A percentile compares a stretch with the other conserved stretches of the same genome.
Conservation (phyloP, 2,888 invertebrate genomes). For the Perizoma affinitatum region DNA sequence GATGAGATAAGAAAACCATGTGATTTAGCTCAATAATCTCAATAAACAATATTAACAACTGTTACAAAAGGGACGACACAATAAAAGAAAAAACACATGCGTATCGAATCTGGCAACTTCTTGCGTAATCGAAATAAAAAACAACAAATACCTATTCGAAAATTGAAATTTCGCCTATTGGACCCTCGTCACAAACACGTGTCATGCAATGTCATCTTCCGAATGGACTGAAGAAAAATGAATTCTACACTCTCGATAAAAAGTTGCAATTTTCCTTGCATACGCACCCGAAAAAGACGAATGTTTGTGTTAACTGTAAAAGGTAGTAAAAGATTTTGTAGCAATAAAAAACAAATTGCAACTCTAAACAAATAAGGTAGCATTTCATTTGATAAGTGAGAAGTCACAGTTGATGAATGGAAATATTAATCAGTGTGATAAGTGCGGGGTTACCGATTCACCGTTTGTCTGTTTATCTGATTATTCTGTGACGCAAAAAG, state of each 20-base stretch:
- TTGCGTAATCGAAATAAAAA: constrained; percentile 55
- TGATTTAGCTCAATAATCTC: background rate
- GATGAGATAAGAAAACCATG: too few relatives aligned
- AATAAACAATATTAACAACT: constrained; percentile 20
- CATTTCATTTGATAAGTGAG: constrained; percentile 25
- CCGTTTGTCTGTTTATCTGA: constrained; percentile 55
- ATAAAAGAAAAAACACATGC: constrained; percentile 56
- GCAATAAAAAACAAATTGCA: constrained; percentile 15
- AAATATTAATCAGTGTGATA: constrained; percentile 59
- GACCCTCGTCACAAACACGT: constrained; percentile 54
- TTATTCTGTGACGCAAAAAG: constrained; percentile 43
- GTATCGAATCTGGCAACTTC: constrained; percentile 52
- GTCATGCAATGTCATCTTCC: constrained; percentile 35
- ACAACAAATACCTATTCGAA: constrained; percentile 51
- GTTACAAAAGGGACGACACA: constrained; percentile 21
- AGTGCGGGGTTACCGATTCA: constrained; percentile 41
- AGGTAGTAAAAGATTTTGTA: constrained; percentile 20
- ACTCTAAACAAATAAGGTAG: constrained; percentile 15
- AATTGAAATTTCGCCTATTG: constrained; percentile 63
- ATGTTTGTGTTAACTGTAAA: constrained; percentile 20
- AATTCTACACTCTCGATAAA: constrained; percentile 9
- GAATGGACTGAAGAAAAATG: constrained; percentile 20
- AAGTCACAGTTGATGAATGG: constrained; percentile 54
- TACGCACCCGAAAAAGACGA: constrained; percentile 13
- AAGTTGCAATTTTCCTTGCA: constrained; percentile 24